Base-by-base conservation (phyloP, 2,113 vertebrate genomes). In the Siphamia tubifer region DNA sequence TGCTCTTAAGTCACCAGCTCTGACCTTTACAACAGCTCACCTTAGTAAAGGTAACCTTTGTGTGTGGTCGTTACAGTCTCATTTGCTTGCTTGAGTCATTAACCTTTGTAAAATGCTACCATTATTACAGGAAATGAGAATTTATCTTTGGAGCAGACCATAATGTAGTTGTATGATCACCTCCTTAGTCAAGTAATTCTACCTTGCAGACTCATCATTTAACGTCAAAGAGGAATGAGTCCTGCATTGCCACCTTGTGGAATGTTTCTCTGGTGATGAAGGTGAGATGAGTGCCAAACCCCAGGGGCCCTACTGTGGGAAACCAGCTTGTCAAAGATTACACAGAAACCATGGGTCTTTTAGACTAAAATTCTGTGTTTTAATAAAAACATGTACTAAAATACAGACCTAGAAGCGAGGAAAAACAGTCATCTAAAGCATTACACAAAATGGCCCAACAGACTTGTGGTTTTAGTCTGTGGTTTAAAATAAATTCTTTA, bases 181-280 rank as follows among this genome's bases (percentile, higher is more conserved):
- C 65, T 72, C 56, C 63, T 85, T 68, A 68, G 19, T 78, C 69
- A 45, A 67, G 74, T 55, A 53, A 24, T 67, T 82, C 61, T 73
- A 85, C 73, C 81, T n/a, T 89, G 88, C 80, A 83, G 35, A 85
- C 77, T 87, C 84, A 87, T 85, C 73, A 68, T 64, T 87, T 73
- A 42, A 52, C 15, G 65, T 74, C 48, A 68, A 35, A 47, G 73
- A 53, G 48, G 82, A 84, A 32, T 69, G 88, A 76, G 73, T 88
- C 71, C 82, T 88, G 79, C 54, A 84, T 77, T 58, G 87, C 90
- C 88, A 81, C 79, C 88, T 87, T 82, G 88, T 91, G 90, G 88
- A 79, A 60, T 58, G 31, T 71, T 80, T 43, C 53, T 68, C 43
- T 74, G 74, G 63, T 79, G 52, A 49, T 32, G n/a, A 23, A 57